Percentiles rank a stretch among this genome's conserved stretches.
Evolutionary conservation across 2,797 vertebrate genomes (phyloP).

Genomic region (Cyclura pinguis): DNA sequence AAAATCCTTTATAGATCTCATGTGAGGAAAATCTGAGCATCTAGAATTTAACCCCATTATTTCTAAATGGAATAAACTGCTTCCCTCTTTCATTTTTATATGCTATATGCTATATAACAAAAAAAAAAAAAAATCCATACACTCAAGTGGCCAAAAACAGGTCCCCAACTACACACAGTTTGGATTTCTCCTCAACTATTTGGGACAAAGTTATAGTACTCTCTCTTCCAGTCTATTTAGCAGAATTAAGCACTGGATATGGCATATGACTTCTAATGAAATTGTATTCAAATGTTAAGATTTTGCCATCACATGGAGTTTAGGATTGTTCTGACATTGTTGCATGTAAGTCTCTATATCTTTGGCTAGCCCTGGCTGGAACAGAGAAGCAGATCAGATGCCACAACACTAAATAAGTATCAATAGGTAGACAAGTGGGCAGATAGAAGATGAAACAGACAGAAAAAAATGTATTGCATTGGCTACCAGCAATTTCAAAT

Average conservation of each 20-base stretch:
- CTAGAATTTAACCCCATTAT: slow-evolving; percentile 60
- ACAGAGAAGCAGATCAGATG: neutral
- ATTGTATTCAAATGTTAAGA: neutral
- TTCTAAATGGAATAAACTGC: slow-evolving; percentile 49
- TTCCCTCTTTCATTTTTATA: neutral
- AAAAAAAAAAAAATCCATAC: neutral
- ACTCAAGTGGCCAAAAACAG: neutral
- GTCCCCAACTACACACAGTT: slow-evolving; percentile 25
- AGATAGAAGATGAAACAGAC: neutral
- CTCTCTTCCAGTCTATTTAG: neutral
- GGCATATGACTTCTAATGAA: neutral
- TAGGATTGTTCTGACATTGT: neutral
- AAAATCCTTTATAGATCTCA: slow-evolving; percentile 57
- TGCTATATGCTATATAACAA: neutral
- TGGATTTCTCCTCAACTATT: slow-evolving; percentile 24
- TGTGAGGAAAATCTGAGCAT: slow-evolving; percentile 59
- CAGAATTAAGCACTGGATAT: neutral
- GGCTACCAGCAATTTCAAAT: neutral
- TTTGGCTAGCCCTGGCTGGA: no score
- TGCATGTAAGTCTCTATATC: no score
- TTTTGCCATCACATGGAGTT: neutral
- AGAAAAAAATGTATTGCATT: neutral
- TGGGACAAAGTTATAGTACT: slow-evolving; percentile 25
- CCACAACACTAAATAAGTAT: neutral
- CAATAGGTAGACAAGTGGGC: no score